These are phyloP conservation scores for Salminus brasiliensis DNA, from an alignment of 2,113 vertebrate species.

Conservation along the genomic window DNA sequence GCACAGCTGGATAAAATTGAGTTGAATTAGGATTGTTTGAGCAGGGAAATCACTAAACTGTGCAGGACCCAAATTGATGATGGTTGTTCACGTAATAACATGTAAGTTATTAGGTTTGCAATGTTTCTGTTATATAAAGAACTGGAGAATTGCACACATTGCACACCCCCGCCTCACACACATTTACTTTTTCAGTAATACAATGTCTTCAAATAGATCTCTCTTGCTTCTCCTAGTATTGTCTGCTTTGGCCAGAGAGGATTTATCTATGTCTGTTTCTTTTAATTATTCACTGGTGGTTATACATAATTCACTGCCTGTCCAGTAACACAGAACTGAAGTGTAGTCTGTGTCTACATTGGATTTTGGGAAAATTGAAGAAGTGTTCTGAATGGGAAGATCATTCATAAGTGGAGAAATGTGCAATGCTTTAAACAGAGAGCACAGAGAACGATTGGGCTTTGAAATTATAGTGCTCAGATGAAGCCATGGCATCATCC, in stretches of 20 bases:
- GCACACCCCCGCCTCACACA: conserved; percentile 21
- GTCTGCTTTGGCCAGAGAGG: conserved; percentile 49
- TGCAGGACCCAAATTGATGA: no score
- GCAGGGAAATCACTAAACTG: no score
- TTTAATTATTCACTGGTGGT: conserved; percentile 60
- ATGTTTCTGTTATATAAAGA: no score
- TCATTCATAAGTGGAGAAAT: neutral
- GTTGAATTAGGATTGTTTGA: no score
- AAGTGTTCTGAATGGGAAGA: conserved; percentile 5
- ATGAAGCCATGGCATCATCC: conserved; percentile 37
- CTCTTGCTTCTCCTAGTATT: conserved; percentile 13
- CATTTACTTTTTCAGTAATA: neutral
- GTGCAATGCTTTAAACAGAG: neutral
- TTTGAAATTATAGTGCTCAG: conserved; percentile 42
- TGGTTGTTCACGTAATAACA: no score
- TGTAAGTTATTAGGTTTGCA: no score
- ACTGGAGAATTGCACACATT: neutral
- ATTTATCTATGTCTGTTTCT: conserved; percentile 48
- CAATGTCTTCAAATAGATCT: conserved; percentile 17
- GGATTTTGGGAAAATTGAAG: conserved; percentile 41
- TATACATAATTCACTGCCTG: conserved; percentile 50
- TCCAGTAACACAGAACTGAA: neutral
- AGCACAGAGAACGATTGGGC: conserved; percentile 47
- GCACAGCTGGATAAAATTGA: no score
- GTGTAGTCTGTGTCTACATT: conserved; percentile 10